Evolutionary conservation across 2,888 invertebrate species (phyloP).

Genomic region (Drosophila prolongata): DNA sequence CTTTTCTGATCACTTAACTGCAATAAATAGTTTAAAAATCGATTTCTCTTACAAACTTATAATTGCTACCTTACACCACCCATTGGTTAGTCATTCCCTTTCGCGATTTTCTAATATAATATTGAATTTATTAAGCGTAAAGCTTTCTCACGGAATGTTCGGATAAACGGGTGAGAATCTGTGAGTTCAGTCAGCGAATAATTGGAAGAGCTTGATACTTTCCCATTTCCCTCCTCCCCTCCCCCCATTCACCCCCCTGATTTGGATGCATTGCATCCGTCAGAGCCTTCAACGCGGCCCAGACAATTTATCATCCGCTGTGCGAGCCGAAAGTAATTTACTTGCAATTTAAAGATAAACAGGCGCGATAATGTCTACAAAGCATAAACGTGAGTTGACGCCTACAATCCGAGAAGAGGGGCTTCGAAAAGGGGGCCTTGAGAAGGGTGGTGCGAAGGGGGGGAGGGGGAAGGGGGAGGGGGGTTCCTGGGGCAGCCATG

Average conservation of each 20-base stretch:
- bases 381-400: slow-evolving; percentile 82
- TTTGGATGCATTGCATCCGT: slow-evolving; percentile 67
- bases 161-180: slow-evolving; percentile 62
- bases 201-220: slow-evolving; percentile 35
- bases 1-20: background rate
- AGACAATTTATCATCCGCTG: slow-evolving; percentile 72
- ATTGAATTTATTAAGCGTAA: slow-evolving; percentile 32
- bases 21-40: background rate
- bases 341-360: slow-evolving; percentile 81
- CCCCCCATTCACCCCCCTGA: background rate
- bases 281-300: slow-evolving; percentile 72
- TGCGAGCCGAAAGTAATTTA: slow-evolving; percentile 78
- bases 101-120: slow-evolving; percentile 14
- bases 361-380: slow-evolving; percentile 81
- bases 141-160: slow-evolving; percentile 51
- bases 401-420: slow-evolving; percentile 66
- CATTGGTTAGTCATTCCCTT: slow-evolving; percentile 11
- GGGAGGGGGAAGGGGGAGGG: no score
- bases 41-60: background rate
- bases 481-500: slow-evolving; percentile 42
- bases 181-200: slow-evolving; percentile 27
- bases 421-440: slow-evolving; percentile 4
- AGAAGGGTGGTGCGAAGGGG: slow-evolving; percentile 1
- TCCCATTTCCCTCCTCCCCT: slow-evolving; percentile 1
- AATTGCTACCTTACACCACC: background rate